phyloP scores from a whole-genome alignment of 1,140 invertebrate genomes.

The Dinothrombium tinctorium region DNA sequence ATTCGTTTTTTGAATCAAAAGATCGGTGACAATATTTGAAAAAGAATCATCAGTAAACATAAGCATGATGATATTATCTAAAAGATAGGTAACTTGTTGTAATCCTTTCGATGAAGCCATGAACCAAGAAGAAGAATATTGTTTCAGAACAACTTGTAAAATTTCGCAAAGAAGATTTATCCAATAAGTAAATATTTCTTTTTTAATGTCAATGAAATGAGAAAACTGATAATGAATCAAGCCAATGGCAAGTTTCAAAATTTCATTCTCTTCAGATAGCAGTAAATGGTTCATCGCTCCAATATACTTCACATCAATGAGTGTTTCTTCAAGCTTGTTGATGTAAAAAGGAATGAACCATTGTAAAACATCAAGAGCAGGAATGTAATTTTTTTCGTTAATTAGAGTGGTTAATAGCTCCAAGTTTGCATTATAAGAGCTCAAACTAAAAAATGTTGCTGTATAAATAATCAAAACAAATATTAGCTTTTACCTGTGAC shows the following conservation, averaged over 20 bases:
- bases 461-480: no score
- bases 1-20: background rate
- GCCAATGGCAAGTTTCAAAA: no score
- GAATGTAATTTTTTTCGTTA: constrained; percentile 1
- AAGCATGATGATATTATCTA: constrained; percentile 7
- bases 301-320: constrained; percentile 4
- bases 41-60: constrained; percentile 5
- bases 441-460: background rate
- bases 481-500: constrained; percentile 3
- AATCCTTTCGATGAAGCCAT: background rate
- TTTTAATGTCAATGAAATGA: no score
- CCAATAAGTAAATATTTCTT: constrained; percentile 2
- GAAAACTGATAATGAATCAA: constrained; percentile 5
- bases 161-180: constrained; percentile 10
- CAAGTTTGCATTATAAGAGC: background rate
- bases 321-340: background rate
- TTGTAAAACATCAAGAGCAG: constrained; percentile 1
- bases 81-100: constrained; percentile 5
- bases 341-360: constrained; percentile 7
- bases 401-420: background rate
- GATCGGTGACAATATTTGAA: background rate
- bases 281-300: background rate
- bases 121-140: constrained; percentile 8
- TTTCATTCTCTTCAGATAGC: background rate
- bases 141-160: background rate